phyloP scores from a whole-genome alignment of 2,797 vertebrate species.

The Toxotes lorentzi region DNA sequence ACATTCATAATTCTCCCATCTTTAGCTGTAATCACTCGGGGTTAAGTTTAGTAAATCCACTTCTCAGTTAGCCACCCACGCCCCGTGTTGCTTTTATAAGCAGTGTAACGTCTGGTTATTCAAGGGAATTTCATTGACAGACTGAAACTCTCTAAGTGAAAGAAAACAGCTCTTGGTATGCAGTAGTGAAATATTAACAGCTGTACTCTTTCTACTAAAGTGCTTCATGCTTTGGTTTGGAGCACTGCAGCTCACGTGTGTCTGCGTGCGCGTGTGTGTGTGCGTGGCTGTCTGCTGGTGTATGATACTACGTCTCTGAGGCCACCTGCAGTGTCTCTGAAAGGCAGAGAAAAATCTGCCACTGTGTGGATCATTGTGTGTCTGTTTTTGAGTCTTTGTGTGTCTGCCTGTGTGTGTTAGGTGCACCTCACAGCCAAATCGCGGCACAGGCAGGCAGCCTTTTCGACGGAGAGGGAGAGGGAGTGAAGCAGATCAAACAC shows the following conservation, averaged over 20 bases:
- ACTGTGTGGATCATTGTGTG: conserved; percentile 38
- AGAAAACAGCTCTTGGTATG: conserved; percentile 70
- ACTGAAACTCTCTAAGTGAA: conserved; percentile 62
- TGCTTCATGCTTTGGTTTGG: conserved; percentile 36
- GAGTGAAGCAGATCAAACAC: conserved; percentile 81
- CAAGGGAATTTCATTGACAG: conserved; percentile 63
- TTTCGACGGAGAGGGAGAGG: conserved; percentile 64
- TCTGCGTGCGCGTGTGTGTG: background rate
- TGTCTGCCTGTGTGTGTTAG: conserved; percentile 47
- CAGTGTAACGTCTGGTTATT: conserved; percentile 35
- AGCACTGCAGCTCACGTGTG: conserved; percentile 17
- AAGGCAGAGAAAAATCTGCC: conserved; percentile 57
- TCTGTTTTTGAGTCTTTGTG: conserved; percentile 48
- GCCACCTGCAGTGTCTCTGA: conserved; percentile 71
- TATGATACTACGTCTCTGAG: conserved; percentile 62
- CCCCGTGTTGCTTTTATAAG: conserved; percentile 29
- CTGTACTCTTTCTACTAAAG: conserved; percentile 52
- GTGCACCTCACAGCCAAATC: conserved; percentile 69
- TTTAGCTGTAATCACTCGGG: conserved; percentile 74
- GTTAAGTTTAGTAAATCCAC: conserved; percentile 74
- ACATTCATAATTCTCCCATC: conserved; percentile 78
- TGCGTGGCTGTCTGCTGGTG: conserved; percentile 39
- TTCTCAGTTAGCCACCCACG: conserved; percentile 60
- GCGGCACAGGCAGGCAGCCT: conserved; percentile 67
- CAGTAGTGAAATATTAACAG: conserved; percentile 77